Evolutionary conservation across 1,140 invertebrate species (phyloP), one percentile per base, ranked within the genome.

Genomic region (Rhizoglyphus robini): DNA sequence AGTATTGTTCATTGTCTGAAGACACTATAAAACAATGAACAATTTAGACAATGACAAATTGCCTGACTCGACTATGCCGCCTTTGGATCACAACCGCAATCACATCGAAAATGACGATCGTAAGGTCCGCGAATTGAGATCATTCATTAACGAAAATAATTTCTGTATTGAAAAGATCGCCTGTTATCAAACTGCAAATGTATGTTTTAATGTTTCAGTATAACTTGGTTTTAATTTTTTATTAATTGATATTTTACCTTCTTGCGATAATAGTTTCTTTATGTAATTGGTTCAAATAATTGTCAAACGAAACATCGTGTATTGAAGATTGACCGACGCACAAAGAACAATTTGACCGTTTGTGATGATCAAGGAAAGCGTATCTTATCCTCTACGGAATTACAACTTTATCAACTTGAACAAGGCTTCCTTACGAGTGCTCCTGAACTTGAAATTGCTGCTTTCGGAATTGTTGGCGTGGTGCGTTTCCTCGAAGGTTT

Each of bases 401-500:
- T 58, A n/a, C 2, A 18, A n/a, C 18, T 3, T 5, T 58, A 58
- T 34, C 54, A 18, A 30, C 27, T 13, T 34, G 27, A 58, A 58
- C 27, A 58, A 32, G 54, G 54, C 25, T 58, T 58, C 32, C 18
- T 34, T 38, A 49, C 65, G 67, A 41, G n/a, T n/a, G 25, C 15
- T 3, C 66, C 75, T 79, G 84, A 88, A 51, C 90, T 94, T 72
- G n/a, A n/a, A 58, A 58, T 27, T 29, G 54, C 29, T 11, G 88
- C 90, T 13, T 95, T 91, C 83, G 91, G 90, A 29, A 91, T 95
- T 74, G 83, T 90, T 73, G 90, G 94, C 5, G 97, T 97, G 77
- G 85, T 96, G 25, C 79, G 86, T 70, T 97, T 98, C 75, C 75
- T 97, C 27, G 93, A 97, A 79, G 92, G 94, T 1, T 96, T 95